Conservation (phyloP, 2,888 invertebrate genomes). For the Perizoma flavofasciatum region DNA sequence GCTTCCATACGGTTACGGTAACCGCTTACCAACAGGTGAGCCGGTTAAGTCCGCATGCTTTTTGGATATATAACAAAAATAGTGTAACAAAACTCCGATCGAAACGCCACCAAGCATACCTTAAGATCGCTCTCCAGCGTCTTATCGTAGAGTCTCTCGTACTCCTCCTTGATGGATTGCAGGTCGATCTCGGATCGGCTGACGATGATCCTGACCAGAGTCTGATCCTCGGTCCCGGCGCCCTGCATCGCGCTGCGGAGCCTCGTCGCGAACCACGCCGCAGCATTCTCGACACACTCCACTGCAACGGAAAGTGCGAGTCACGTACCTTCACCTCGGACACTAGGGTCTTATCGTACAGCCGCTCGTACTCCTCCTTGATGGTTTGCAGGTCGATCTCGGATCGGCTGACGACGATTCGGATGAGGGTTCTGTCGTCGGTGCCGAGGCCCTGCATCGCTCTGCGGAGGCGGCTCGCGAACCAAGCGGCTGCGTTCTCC, state of each 20-base stretch:
- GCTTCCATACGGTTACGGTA: too few species aligned
- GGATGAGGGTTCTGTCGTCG: slow-evolving; percentile 87
- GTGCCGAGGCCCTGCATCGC: slow-evolving; percentile 89
- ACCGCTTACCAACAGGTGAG: too few species aligned
- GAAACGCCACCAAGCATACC: slow-evolving; percentile 60
- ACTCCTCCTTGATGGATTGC: slow-evolving; percentile 87
- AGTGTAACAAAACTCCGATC: too few species aligned
- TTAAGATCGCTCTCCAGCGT: slow-evolving; percentile 86
- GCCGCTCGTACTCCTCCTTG: slow-evolving; percentile 87
- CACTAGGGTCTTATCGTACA: slow-evolving; percentile 87
- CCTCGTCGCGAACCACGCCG: slow-evolving; percentile 88
- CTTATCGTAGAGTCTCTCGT: slow-evolving; percentile 87
- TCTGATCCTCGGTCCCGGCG: slow-evolving; percentile 87
- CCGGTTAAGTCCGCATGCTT: too few species aligned
- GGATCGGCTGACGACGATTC: slow-evolving; percentile 87
- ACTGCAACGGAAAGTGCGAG: slow-evolving; percentile 78
- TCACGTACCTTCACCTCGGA: slow-evolving; percentile 85
- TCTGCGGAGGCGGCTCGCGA: slow-evolving; percentile 86
- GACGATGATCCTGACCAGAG: slow-evolving; percentile 87
- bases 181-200: slow-evolving; percentile 88
- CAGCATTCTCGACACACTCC: slow-evolving; percentile 87
- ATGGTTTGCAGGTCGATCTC: slow-evolving; percentile 89
- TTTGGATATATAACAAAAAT: too few species aligned
- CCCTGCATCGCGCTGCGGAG: slow-evolving; percentile 87
- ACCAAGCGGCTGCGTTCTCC: slow-evolving; percentile 85